Percentiles rank a stretch among this genome's conserved stretches.
Evolutionary conservation across 2,113 vertebrate genomes (phyloP).

Genomic region (Hassar affinis): DNA sequence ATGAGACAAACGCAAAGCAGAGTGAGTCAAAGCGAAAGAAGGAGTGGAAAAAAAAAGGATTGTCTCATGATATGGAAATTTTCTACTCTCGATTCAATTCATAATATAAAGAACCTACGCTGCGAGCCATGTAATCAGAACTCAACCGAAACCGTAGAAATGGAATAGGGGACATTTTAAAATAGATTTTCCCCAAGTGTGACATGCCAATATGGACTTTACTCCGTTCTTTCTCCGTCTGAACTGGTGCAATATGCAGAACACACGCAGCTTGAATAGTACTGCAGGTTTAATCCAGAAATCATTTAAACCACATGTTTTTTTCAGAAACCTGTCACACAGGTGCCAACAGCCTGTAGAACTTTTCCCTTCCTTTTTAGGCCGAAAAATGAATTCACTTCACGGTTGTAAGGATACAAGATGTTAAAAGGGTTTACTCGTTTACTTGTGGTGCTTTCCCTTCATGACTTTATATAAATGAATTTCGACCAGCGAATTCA

Average conservation of each 20-base stretch:
- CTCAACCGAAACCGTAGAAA: background rate
- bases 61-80: slow-evolving; percentile 4
- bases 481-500: background rate
- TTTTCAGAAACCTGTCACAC: background rate
- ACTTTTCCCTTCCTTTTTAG: background rate
- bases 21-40: slow-evolving; percentile 37
- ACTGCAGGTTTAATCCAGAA: background rate
- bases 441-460: background rate
- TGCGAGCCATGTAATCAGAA: background rate
- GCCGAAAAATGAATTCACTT: background rate
- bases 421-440: background rate
- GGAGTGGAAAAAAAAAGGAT: slow-evolving; percentile 26
- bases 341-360: background rate
- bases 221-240: background rate
- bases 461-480: background rate
- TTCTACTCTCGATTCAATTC: background rate
- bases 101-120: background rate
- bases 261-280: background rate
- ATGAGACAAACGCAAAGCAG: slow-evolving; percentile 34
- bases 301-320: background rate
- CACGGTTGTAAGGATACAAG: background rate
- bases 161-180: background rate
- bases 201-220: background rate
- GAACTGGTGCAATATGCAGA: background rate
- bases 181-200: background rate